Base-by-base conservation (phyloP, 2,797 vertebrate genomes). In the Crocodylus rhombifer region DNA sequence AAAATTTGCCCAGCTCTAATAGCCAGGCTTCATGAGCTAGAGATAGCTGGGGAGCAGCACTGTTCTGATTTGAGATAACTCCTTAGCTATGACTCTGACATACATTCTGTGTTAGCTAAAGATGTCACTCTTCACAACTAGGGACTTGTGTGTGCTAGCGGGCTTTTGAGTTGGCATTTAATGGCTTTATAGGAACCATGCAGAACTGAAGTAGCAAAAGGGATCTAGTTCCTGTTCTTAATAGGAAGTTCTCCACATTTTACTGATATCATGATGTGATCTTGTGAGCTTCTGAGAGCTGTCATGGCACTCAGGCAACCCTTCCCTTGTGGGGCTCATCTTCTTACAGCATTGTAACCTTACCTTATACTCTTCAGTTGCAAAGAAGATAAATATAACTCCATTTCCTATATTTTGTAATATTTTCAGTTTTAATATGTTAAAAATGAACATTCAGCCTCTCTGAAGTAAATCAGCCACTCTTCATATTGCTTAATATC, bases 401-500 rank as follows among this genome's bases (percentile, higher is more conserved):
- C n/a, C 83, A 4, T 11, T 55, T 91, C 33, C 63, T 57, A 13
- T 75, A n/a, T 80, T 84, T 67, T 16, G 9, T 58, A 74, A 26
- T 5, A 42, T 21, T 79, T 79, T 63, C 55, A 82, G 57, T 36
- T 69, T 20, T 5, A 87, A 36, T 1, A 23, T 20, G 6, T 11
- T 15, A 17, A 16, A 2, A 3, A 58, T 36, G 18, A 15, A 58
- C 42, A 88, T 82, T 71, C 79, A 42, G 11, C 3, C 23, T 42
- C 17, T 62, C 77, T 85, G 57, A 65, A 87, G 28, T 25, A 85
- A 92, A 51, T 51, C 42, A 42, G 71, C 23, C 79, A 83, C 10
- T 80, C 69, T 90, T 8, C 28, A 86, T 84, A 64, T 61, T 92
- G 79, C 73, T 90, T 84, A 69, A 56, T 96, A 89, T 73, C 1